These are phyloP conservation scores for Leucania comma DNA, from an alignment of 2,888 invertebrate genomes.

Conservation along the genomic window DNA sequence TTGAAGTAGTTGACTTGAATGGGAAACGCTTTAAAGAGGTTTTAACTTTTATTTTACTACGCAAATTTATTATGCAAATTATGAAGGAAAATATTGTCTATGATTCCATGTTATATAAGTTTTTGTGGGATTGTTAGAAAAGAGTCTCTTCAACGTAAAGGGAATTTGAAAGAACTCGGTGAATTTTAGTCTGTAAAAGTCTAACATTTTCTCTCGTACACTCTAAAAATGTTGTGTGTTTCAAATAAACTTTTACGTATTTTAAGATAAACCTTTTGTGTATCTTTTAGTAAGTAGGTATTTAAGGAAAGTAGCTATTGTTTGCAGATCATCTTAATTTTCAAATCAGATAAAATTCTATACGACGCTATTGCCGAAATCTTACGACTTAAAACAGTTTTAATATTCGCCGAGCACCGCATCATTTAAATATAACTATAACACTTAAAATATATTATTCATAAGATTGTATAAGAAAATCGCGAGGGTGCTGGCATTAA, in stretches of 20 bases:
- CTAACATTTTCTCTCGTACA: too few species aligned
- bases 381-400: conserved; percentile 45
- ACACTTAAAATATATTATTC: conserved; percentile 71
- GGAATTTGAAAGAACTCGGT: too few species aligned
- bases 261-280: not conserved
- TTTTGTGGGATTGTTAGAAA: too few species aligned
- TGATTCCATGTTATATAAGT: not conserved
- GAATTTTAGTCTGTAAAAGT: too few species aligned
- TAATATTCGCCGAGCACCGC: conserved; percentile 52
- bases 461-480: conserved; percentile 72
- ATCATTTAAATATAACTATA: conserved; percentile 67
- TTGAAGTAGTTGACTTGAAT: conserved; percentile 8
- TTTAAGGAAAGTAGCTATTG: not conserved
- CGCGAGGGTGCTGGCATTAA: conserved; percentile 81
- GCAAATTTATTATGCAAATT: not conserved
- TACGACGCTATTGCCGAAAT: conserved; percentile 17
- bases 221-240: not conserved
- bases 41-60: not conserved
- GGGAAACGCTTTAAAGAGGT: not conserved
- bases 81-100: not conserved
- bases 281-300: not conserved
- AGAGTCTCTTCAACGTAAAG: too few species aligned
- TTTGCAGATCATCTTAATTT: conserved; percentile 9
- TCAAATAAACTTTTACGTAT: not conserved
- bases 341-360: conserved; percentile 35